Percentiles rank a stretch among this genome's conserved stretches.
Conservation (phyloP, 92 coral and sea anemone species). For the Palythoa grandiflora region DNA sequence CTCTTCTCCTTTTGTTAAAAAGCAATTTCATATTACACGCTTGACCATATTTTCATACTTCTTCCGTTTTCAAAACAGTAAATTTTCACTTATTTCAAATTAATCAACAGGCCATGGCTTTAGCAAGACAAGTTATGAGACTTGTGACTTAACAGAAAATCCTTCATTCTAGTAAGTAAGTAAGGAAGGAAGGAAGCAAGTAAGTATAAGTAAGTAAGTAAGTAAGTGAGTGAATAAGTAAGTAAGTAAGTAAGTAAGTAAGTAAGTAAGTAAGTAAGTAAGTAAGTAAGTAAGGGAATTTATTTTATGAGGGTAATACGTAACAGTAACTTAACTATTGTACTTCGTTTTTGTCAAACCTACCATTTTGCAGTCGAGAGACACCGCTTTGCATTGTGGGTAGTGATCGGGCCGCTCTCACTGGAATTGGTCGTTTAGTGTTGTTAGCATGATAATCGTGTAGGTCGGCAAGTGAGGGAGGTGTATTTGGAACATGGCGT, state of each 20-base stretch:
- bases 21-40: no score
- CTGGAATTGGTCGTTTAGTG: conserved; percentile 18
- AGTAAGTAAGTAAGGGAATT: no score
- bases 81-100: no score
- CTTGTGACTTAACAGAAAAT: not conserved
- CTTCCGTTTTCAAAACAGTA: no score
- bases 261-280: not conserved
- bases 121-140: not conserved
- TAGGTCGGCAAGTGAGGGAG: not conserved
- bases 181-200: no score
- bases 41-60: no score
- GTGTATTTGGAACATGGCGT: not conserved
- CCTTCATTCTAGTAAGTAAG: not conserved
- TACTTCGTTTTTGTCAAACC: not conserved
- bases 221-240: no score
- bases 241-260: not conserved
- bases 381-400: not conserved
- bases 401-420: conserved; percentile 25
- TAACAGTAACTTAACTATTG: no score
- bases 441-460: not conserved
- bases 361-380: not conserved
- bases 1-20: no score
- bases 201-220: no score
- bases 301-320: no score
- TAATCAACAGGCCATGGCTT: no score